Evolutionary conservation across 2,888 invertebrate genomes (phyloP).

Genomic region (Choristoneura rosaceana): DNA sequence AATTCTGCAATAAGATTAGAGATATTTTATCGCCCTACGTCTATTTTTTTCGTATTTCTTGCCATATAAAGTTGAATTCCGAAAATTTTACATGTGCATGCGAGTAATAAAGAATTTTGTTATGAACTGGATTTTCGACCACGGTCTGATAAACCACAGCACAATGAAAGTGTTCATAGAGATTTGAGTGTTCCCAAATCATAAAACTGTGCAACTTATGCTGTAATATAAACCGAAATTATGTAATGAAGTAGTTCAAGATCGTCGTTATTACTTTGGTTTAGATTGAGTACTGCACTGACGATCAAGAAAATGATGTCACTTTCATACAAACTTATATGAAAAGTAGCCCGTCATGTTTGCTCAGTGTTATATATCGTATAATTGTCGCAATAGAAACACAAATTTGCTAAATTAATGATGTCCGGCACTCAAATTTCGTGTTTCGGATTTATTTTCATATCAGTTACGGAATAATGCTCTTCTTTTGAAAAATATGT

Average conservation of each 20-base stretch:
- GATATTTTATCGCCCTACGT: background rate
- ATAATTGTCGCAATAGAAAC: too few species aligned
- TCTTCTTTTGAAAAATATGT: too few species aligned
- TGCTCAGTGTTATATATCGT: too few species aligned
- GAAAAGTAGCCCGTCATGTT: too few species aligned
- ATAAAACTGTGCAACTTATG: slow-evolving; percentile 41
- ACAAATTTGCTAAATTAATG: too few species aligned
- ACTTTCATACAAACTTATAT: background rate
- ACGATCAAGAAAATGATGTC: too few species aligned
- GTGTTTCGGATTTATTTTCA: too few species aligned
- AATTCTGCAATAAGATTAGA: slow-evolving; percentile 26
- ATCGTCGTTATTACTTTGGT: background rate
- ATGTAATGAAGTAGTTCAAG: slow-evolving; percentile 37
- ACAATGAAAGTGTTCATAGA: slow-evolving; percentile 35
- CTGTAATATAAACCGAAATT: slow-evolving; percentile 24
- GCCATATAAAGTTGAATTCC: slow-evolving; percentile 12
- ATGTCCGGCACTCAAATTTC: too few species aligned
- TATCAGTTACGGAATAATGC: too few species aligned
- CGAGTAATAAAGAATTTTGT: slow-evolving; percentile 13
- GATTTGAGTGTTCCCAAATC: slow-evolving; percentile 10
- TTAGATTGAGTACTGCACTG: background rate
- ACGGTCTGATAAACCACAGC: slow-evolving; percentile 55
- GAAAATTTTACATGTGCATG: background rate
- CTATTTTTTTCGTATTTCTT: background rate
- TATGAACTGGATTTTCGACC: slow-evolving; percentile 45